phyloP scores from a whole-genome alignment of 2,888 invertebrate species.

The Caradrina clavipalpis region DNA sequence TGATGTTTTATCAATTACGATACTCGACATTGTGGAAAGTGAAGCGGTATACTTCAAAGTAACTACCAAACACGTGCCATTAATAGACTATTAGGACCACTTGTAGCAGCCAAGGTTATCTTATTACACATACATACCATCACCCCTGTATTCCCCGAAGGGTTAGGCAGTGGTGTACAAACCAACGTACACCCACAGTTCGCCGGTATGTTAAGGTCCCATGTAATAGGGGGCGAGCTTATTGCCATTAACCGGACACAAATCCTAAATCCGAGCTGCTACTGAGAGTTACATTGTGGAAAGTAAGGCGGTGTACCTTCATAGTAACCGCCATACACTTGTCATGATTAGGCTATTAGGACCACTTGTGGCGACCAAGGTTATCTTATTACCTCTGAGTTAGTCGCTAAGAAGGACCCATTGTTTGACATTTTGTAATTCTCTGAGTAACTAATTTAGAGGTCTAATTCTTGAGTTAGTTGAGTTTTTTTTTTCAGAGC shows the following conservation, averaged over 20 bases:
- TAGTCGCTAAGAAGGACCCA: not conserved
- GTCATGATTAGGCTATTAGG: not conserved
- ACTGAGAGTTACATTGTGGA: not conserved
- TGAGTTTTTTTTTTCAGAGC: too few relatives aligned
- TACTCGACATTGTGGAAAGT: not conserved
- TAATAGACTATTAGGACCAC: not conserved
- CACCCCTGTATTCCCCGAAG: too few relatives aligned
- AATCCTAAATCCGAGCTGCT: too few relatives aligned
- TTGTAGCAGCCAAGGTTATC: too few relatives aligned
- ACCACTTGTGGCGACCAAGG: not conserved
- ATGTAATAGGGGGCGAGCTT: too few relatives aligned
- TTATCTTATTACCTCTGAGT: not conserved
- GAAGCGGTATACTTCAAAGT: conserved; percentile 16
- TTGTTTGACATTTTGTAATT: not conserved
- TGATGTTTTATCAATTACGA: conserved; percentile 21
- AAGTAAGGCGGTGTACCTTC: not conserved
- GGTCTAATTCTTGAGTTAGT: too few relatives aligned
- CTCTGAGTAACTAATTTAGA: too few relatives aligned
- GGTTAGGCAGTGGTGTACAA: too few relatives aligned
- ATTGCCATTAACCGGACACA: too few relatives aligned
- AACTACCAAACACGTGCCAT: not conserved
- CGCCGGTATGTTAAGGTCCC: too few relatives aligned
- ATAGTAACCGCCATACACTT: not conserved
- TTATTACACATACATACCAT: too few relatives aligned
- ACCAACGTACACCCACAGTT: too few relatives aligned